Evolutionary conservation across 64 coral and sea anemone genomes (phyloP), one percentile per base, ranked within the genome.

Genomic region (Porites lutea): DNA sequence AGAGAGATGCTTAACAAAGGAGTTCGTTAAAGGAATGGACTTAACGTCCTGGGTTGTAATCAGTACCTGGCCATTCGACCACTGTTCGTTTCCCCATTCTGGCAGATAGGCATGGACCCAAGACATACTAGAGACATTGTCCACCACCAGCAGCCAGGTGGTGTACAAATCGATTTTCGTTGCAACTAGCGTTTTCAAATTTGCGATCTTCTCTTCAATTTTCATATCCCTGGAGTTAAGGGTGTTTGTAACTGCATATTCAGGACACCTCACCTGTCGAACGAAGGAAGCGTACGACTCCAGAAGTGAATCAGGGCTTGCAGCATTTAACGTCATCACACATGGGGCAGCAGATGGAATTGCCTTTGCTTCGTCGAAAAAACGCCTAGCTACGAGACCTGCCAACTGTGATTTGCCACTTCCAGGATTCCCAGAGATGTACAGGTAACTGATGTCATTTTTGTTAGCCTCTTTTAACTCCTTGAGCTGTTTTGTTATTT

Each of bases 371-470:
- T 23, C 53, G 23, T 88, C 46, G 50, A 50, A 71, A 46, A 84
- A 92, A 1, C 27, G 74, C 67, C 75, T 48, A 50, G 65, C 90
- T 44, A 82, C 21, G 23, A 61, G 79, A 11, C 79, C 62, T 13
- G 79, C 79, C 49, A 82, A 20, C 58, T 60, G 53, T 45, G 53
- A 60, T 43, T 82, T 82, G 20, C 79, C 79, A 82, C 52, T 60
- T 22, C 79, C 79, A 43, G 79, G 67, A 54, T 83, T 92, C 13
- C 69, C 90, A n/a, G 55, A 80, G 47, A 86, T 43, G 45, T 92
- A 83, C 22, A 86, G 66, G 52, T 43, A 48, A 23, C 60, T 82
- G 15, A 77, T 59, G 19, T 80, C 89, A 44, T 72, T 72, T 48
- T 71, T 68, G 15, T 69, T 71, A 48, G 46, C 50, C n/a, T 14